These are phyloP conservation scores for Lycaon pictus DNA, from an alignment of 2,113 vertebrate species.

Conservation along the genomic window DNA sequence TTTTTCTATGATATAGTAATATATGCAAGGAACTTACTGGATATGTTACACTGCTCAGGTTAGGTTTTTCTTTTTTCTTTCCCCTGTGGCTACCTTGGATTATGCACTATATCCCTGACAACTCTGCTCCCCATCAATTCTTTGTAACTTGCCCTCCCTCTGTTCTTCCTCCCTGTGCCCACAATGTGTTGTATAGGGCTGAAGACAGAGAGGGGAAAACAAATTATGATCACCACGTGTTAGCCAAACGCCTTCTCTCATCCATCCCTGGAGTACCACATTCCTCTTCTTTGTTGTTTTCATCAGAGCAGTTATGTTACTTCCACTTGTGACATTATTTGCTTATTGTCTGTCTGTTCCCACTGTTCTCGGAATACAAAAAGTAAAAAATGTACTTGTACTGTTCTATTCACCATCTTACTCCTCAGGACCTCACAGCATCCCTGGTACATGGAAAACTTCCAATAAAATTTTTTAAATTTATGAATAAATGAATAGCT, in stretches of 20 bases:
- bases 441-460: not conserved
- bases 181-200: not conserved
- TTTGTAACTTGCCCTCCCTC: not conserved
- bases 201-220: not conserved
- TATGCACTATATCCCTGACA: not conserved
- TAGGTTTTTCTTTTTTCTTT: not conserved
- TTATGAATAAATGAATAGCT: not conserved
- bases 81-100: not conserved
- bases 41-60: not conserved
- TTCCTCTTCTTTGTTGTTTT: not conserved
- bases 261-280: not conserved
- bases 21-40: not conserved
- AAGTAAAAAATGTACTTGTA: not conserved
- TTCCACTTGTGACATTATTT: not conserved
- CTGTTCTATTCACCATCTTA: not conserved
- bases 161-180: not conserved
- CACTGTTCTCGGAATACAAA: not conserved
- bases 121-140: not conserved
- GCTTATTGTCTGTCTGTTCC: not conserved
- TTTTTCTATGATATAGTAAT: not conserved
- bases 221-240: not conserved
- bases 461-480: not conserved
- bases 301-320: not conserved
- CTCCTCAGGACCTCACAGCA: not conserved
- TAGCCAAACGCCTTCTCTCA: not conserved